Evolutionary conservation across 2,797 vertebrate genomes (phyloP), one percentile per base, ranked within the genome.

Genomic region (Syncerus caffer): DNA sequence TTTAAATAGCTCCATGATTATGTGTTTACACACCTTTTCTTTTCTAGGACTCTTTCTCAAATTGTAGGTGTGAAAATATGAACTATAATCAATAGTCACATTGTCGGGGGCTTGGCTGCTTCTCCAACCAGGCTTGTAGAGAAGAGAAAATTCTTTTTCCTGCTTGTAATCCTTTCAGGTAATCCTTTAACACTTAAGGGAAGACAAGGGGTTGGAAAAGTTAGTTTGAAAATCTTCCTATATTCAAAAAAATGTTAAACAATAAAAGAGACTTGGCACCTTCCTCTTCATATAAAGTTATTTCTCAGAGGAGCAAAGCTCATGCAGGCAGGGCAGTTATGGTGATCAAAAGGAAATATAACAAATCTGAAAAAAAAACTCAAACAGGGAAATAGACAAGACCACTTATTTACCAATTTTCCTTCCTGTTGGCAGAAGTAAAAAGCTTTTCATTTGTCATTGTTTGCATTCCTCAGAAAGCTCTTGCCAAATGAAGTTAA

Each of bases 321-420:
- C 6, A 0, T 3, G 8, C 4, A 13, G 3, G 1, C 0, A 15
- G 1, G 27, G 12, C 34, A 4, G 27, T 29, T 8, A 21, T 1
- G 25, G 4, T 4, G 51, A 19, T 2, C 8, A 8, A n/a, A 53
- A 27, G 29, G 7, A 2, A 78, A 7, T 12, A 38, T 3, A 6
- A 15, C 4, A 7, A 34, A 42, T 17, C 1, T 38, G 45, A 55
- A 89, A 60, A 78, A n/a, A 55, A 15, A 25, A 34, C 31, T 85
- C 21, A 23, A n/a, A 25, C 7, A 62, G 53, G 3, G 10, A 27
- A 34, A 45, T 4, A 25, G 38, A 34, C 13, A 50, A 4, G 12
- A 14, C 1, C 13, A 2, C 6, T n/a, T 25, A 6, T 16, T 78
- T 19, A 21, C 84, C 45, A 21, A 25, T 27, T 60, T 60, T 29